Evolutionary conservation across 2,888 invertebrate genomes (phyloP), one percentile per base, ranked within the genome.

Genomic region (Synanthedon tipuliformis): DNA sequence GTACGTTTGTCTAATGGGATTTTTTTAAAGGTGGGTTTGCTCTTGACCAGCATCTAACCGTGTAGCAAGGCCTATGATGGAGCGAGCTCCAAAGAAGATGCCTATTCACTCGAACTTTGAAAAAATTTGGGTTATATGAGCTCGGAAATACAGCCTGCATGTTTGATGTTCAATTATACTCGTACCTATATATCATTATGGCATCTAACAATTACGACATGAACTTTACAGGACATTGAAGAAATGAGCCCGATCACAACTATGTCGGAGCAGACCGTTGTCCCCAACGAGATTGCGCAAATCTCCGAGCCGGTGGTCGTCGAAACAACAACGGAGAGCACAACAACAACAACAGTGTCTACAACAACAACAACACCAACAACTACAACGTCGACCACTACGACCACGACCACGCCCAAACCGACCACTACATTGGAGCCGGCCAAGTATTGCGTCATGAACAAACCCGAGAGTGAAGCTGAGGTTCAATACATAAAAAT

Each of bases 401-500:
- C 68, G 11, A 72, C 81, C 0, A 88, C 88, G 4, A 84, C 88
- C 1, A 90, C 91, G 12, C 80, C 88, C 0, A 78, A 75, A 13
- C 89, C 90, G 52, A 89, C 90, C 18, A 90, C 91, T 18, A 91
- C 91, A 40, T 73, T 89, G 56, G 87, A 86, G 63, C 88, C 88
- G 52, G 81, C 89, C 55, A 91, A 91, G 66, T 95, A 92, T 69
- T 96, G 95, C 75, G 92, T 94, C 53, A 94, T 94, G 51, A 94
- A 94, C 82, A 92, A 95, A 62, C 93, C 94, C 48, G 93, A 93
- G 70, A 93, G 93, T 68, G 92, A 93, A 59, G 93, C 94, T 76
- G 73, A 83, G 58, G 80, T 85, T 60, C 95, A 95, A 80, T 92
- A 93, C 64, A 95, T 96, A 66, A 91, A 92, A 64, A 95, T 95